Conservation (phyloP, 2,797 vertebrate genomes). For the Lepus oiostolus region DNA sequence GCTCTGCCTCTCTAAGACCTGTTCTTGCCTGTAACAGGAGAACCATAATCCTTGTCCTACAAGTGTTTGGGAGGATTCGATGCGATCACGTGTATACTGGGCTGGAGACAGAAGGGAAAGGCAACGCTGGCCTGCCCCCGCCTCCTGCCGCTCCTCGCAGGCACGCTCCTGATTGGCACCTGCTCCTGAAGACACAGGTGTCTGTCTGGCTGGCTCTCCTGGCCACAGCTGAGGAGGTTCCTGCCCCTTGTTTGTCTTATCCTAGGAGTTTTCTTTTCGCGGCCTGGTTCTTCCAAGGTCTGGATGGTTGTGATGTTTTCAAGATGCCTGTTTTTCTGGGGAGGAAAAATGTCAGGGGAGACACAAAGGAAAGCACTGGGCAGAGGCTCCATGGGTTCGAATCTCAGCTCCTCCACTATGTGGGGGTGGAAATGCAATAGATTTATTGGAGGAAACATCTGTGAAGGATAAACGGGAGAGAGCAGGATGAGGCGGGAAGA, state of each 20-base stretch:
- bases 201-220: neutral
- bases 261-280: neutral
- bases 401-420: neutral
- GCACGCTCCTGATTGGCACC: fast-evolving
- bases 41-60: neutral
- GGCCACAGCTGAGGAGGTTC: neutral
- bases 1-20: neutral
- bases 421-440: neutral
- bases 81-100: neutral
- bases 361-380: neutral
- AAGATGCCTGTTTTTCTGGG: neutral
- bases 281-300: neutral
- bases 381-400: neutral
- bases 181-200: neutral
- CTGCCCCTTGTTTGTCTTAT: neutral
- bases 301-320: neutral
- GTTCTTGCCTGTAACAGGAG: neutral
- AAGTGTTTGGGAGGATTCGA: neutral
- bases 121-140: fast-evolving
- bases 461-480: neutral
- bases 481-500: neutral
- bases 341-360: neutral
- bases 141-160: neutral
- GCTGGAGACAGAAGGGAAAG: neutral
- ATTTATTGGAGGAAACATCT: conserved; percentile 4